Conservation (phyloP, 2,888 invertebrate species). For the Aleiodes alternator region DNA sequence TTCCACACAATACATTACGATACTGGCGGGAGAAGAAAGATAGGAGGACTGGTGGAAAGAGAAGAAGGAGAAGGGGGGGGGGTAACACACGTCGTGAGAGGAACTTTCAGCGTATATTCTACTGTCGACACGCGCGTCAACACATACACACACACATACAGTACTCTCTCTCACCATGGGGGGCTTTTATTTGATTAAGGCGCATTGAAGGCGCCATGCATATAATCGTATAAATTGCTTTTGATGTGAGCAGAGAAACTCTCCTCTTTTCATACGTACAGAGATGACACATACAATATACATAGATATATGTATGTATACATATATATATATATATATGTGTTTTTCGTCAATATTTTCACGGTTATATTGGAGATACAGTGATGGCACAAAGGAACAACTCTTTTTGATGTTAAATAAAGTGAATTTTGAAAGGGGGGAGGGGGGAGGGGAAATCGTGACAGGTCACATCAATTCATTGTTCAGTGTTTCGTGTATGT, state of each 20-base stretch:
- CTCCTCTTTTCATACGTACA: conserved; percentile 40
- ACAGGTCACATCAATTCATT: too few species aligned
- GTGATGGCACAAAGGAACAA: background rate
- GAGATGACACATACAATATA: conserved; percentile 5
- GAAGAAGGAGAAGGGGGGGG: background rate
- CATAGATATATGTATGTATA: too few species aligned
- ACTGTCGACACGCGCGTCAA: conserved; percentile 46
- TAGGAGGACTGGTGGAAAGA: conserved; percentile 45
- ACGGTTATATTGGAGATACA: background rate
- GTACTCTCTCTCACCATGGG: conserved; percentile 45
- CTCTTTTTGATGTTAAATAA: background rate
- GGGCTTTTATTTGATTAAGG: conserved; percentile 67
- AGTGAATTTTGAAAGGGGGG: background rate
- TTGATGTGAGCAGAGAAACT: conserved; percentile 65
- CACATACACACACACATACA: background rate
- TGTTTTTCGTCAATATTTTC: conserved; percentile 16
- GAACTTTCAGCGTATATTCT: conserved; percentile 45
- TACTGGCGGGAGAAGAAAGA: conserved; percentile 19
- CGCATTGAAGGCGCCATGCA: conserved; percentile 68
- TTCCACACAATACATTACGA: conserved; percentile 35
- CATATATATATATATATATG: too few species aligned
- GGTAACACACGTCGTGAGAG: conserved; percentile 35
- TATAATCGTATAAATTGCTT: conserved; percentile 71
- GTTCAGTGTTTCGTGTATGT: too few species aligned
- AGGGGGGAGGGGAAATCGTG: too few species aligned